Conservation (phyloP, 2,113 vertebrate genomes). For the Phylloscopus whistleri region DNA sequence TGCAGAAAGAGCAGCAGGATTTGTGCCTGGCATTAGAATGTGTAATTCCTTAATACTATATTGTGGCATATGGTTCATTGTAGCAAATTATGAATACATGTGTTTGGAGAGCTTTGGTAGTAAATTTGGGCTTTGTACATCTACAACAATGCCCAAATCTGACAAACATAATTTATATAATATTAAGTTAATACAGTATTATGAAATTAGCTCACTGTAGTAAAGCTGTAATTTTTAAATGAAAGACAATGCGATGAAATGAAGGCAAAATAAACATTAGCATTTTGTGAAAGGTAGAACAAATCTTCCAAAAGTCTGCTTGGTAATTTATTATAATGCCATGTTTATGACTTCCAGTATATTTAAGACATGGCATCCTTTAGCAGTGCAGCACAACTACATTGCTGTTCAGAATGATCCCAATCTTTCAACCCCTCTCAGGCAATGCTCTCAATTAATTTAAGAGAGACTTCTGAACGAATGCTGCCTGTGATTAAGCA, state of each 20-base stretch:
- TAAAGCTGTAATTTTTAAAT: slow-evolving; percentile 78
- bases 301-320: slow-evolving; percentile 67
- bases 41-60: slow-evolving; percentile 74
- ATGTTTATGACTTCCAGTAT: slow-evolving; percentile 56
- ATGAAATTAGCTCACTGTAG: slow-evolving; percentile 77
- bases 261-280: slow-evolving; percentile 73
- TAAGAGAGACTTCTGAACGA: not conserved
- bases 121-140: slow-evolving; percentile 73
- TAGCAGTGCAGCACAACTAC: not conserved
- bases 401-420: not conserved
- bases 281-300: slow-evolving; percentile 72
- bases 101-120: slow-evolving; percentile 66
- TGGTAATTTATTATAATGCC: slow-evolving; percentile 57
- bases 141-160: slow-evolving; percentile 70
- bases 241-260: slow-evolving; percentile 64
- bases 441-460: not conserved
- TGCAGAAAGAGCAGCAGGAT: slow-evolving; percentile 43
- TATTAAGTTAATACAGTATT: slow-evolving; percentile 79
- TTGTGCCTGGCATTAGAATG: slow-evolving; percentile 66
- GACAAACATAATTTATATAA: slow-evolving; percentile 77
- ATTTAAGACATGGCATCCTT: slow-evolving; percentile 40
- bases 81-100: slow-evolving; percentile 74
- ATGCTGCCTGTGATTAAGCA: not conserved
- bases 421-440: not conserved
- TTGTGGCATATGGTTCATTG: slow-evolving; percentile 63